Evolutionary conservation across 1,140 invertebrate species (phyloP).

Genomic region (Halesus radiatus): DNA sequence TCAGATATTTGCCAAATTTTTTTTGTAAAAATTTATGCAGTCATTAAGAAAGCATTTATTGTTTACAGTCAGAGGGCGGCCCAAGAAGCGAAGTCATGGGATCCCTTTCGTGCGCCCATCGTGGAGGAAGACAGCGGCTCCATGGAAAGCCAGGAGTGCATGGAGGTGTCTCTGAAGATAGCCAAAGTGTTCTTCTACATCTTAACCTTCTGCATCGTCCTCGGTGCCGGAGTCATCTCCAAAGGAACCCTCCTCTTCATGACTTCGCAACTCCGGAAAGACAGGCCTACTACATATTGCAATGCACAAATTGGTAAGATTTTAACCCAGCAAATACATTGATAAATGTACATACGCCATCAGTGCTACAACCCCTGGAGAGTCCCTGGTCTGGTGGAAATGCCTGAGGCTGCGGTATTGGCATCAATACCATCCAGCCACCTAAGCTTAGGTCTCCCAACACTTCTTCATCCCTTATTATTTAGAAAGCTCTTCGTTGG

Average conservation of each 20-base stretch:
- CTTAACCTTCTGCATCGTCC: conserved; percentile 88
- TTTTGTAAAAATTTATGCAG: too few species aligned
- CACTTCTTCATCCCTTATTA: too few species aligned
- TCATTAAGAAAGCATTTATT: neutral
- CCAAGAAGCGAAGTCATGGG: conserved; percentile 94
- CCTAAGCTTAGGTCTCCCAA: too few species aligned
- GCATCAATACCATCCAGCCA: too few species aligned
- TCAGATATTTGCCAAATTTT: too few species aligned
- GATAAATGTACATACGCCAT: too few species aligned
- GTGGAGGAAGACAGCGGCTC: conserved; percentile 89
- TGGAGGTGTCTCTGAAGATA: conserved; percentile 87
- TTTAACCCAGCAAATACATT: neutral
- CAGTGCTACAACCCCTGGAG: too few species aligned
- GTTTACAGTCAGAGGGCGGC: conserved; percentile 83
- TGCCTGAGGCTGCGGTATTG: too few species aligned
- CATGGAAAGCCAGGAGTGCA: conserved; percentile 87
- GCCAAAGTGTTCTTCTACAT: conserved; percentile 89
- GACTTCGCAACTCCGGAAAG: conserved; percentile 87
- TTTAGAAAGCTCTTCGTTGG: too few species aligned
- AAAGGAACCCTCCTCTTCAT: conserved; percentile 92
- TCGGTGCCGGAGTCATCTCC: conserved; percentile 84
- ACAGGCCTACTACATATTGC: conserved; percentile 83
- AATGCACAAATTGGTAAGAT: conserved; percentile 83
- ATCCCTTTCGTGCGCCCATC: conserved; percentile 92
- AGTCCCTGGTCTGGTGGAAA: too few species aligned